phyloP scores from a whole-genome alignment of 2,888 invertebrate species.

The Cheilosia vulpina region DNA sequence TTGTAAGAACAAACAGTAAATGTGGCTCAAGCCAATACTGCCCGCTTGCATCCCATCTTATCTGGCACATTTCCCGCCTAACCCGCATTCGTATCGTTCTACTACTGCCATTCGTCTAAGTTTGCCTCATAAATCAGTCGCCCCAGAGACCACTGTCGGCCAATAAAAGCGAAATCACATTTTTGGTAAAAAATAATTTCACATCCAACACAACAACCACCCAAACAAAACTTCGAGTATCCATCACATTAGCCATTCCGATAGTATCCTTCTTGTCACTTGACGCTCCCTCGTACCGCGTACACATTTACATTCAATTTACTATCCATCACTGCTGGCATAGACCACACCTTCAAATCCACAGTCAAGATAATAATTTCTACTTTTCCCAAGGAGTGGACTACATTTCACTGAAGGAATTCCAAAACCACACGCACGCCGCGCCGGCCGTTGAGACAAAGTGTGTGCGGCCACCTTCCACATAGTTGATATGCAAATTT shows the following conservation, averaged over 20 bases:
- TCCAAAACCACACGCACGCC: slow-evolving; percentile 8
- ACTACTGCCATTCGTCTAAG: too few species aligned
- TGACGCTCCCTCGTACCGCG: slow-evolving; percentile 11
- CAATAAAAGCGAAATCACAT: too few species aligned
- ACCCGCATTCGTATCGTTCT: too few species aligned
- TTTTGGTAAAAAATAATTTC: background rate
- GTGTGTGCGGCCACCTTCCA: too few species aligned
- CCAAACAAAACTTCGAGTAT: background rate
- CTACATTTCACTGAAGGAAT: slow-evolving; percentile 34
- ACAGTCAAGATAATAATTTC: slow-evolving; percentile 22
- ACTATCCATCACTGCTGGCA: slow-evolving; percentile 39
- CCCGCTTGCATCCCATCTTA: too few species aligned
- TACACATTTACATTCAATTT: slow-evolving; percentile 18
- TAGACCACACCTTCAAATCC: slow-evolving; percentile 32
- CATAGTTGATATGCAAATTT: slow-evolving; percentile 34
- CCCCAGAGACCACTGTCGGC: too few species aligned
- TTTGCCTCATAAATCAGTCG: too few species aligned
- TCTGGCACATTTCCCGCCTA: too few species aligned
- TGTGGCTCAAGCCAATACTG: too few species aligned
- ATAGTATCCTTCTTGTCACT: slow-evolving; percentile 24
- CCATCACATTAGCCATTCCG: slow-evolving; percentile 12
- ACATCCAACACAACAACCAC: background rate
- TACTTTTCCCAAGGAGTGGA: slow-evolving; percentile 34
- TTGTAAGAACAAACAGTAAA: too few species aligned
- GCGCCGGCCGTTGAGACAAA: too few species aligned